These are phyloP conservation scores for Trinorchestia longiramus DNA, from an alignment of 1,140 invertebrate genomes.

Conservation along the genomic window DNA sequence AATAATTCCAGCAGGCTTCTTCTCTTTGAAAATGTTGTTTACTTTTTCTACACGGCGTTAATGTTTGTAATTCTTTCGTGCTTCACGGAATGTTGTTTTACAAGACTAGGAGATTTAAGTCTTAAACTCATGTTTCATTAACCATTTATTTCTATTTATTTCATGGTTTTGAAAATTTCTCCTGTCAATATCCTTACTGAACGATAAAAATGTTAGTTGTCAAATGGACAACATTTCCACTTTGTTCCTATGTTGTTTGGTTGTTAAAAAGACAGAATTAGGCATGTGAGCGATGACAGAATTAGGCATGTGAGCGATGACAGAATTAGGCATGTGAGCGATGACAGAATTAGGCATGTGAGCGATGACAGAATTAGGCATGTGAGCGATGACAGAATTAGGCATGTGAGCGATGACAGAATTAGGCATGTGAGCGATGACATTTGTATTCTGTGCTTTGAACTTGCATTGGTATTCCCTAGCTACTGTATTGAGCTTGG, in stretches of 20 bases:
- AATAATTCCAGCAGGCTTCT: not conserved
- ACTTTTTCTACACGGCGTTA: not conserved
- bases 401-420: too few relatives aligned
- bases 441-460: not conserved
- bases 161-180: not conserved
- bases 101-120: not conserved
- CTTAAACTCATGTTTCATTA: not conserved
- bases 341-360: too few relatives aligned
- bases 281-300: too few relatives aligned
- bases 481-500: not conserved
- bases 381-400: too few relatives aligned
- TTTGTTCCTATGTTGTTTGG: not conserved
- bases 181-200: too few relatives aligned
- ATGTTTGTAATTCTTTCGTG: not conserved
- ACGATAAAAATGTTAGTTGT: too few relatives aligned
- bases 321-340: too few relatives aligned
- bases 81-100: not conserved
- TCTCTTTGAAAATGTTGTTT: not conserved
- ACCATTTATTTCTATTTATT: not conserved
- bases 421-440: too few relatives aligned
- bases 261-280: too few relatives aligned
- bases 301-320: too few relatives aligned
- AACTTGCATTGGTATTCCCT: not conserved
- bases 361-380: too few relatives aligned
- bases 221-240: not conserved